Conservation (phyloP, 2,113 vertebrate species). For the Scolopax mira region DNA sequence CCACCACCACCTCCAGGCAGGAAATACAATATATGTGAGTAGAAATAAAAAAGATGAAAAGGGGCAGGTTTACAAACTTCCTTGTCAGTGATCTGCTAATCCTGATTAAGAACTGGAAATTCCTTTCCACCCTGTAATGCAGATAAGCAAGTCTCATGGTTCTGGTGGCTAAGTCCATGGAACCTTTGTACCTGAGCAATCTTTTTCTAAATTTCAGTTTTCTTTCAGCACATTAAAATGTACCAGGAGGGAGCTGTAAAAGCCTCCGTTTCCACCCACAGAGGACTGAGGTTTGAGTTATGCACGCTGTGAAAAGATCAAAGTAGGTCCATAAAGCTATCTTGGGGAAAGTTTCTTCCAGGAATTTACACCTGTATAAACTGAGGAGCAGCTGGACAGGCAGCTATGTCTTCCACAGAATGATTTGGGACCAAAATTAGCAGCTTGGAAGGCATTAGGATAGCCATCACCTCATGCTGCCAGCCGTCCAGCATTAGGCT, state of each 20-base stretch:
- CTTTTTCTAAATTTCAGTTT: neutral
- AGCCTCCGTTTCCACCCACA: neutral
- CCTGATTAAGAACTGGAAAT: constrained; percentile 37
- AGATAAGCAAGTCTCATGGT: neutral
- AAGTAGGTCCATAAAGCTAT: neutral
- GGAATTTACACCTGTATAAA: neutral
- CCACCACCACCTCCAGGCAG: neutral
- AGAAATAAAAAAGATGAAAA: neutral
- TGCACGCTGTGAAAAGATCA: neutral
- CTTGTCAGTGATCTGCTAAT: neutral
- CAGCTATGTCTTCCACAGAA: neutral
- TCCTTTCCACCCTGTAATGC: neutral
- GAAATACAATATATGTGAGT: neutral
- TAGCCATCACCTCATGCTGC: neutral
- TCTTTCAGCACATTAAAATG: neutral
- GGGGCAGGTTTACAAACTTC: neutral
- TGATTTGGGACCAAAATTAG: neutral
- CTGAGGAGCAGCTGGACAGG: neutral
- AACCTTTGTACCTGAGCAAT: neutral
- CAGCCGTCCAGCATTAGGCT: neutral
- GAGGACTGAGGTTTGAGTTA: neutral
- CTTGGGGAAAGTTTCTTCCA: neutral
- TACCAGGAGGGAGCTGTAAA: neutral
- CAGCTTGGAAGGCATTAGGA: neutral
- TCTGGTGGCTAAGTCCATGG: neutral